A percentile compares a stretch with the other conserved stretches of the same genome.
These are phyloP conservation scores for Naso thynnoides DNA, from an alignment of 2,797 vertebrate species.

Conservation along the genomic window DNA sequence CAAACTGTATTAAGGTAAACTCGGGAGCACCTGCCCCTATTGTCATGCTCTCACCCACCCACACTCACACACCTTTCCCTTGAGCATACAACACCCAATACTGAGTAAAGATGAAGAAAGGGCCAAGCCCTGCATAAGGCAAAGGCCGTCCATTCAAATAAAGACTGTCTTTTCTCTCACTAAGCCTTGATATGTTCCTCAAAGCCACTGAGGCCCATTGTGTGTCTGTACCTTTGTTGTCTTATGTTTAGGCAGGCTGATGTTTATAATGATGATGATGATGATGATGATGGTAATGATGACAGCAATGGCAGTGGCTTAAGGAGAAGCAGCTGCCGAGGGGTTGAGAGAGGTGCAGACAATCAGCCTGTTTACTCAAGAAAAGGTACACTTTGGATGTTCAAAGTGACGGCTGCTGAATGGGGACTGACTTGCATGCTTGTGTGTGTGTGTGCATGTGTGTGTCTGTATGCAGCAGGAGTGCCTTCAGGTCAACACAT, in stretches of 20 bases:
- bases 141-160: constrained; percentile 81
- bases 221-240: constrained; percentile 76
- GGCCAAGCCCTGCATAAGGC: constrained; percentile 80
- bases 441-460: constrained; percentile 26
- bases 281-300: constrained; percentile 73
- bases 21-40: constrained; percentile 79
- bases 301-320: constrained; percentile 68
- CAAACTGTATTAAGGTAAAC: constrained; percentile 77
- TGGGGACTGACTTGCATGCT: constrained; percentile 45
- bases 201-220: constrained; percentile 77
- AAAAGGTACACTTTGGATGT: constrained; percentile 75
- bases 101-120: constrained; percentile 88
- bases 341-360: constrained; percentile 75
- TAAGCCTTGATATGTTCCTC: constrained; percentile 83
- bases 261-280: constrained; percentile 73
- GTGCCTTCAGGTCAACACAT: constrained; percentile 34
- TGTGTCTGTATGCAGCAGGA: constrained; percentile 15
- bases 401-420: constrained; percentile 77
- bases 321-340: constrained; percentile 82
- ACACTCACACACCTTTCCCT: constrained; percentile 79
- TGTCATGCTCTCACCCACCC: constrained; percentile 72
- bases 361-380: constrained; percentile 81
- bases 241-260: constrained; percentile 74
- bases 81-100: constrained; percentile 89
- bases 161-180: constrained; percentile 78